Evolutionary conservation across 2,888 invertebrate genomes (phyloP), one percentile per base, ranked within the genome.

Genomic region (Drosophila vallismaia): DNA sequence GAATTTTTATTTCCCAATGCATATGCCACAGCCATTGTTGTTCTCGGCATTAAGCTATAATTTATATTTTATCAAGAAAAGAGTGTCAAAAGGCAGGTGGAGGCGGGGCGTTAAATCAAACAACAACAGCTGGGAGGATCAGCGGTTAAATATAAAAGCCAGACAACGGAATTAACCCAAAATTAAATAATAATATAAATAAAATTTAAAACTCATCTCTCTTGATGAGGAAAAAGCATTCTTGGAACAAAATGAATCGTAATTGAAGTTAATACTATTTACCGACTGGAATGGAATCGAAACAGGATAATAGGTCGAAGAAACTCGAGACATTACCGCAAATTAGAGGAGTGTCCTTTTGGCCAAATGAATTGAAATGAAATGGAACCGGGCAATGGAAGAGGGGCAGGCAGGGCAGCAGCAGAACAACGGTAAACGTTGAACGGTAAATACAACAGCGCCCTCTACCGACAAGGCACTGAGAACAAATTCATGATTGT

Each of bases 311-410:
- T 63, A 51, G 33, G 3, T 8, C 5, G 40, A 38, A 50, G 48
- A 44, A 42, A 26, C 19, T n/a, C 40, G 58, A 45, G 64, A 60
- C 73, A 85, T 70, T 85, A 75, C 50, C 58, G 50, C 59, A 71
- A 85, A 78, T 68, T 63, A 66, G 54, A 75, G 85, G 85, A 75
- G 82, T 78, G 79, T 68, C 78, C 48, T 40, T 40, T 51, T 52
- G 52, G 54, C 28, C 67, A 48, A 68, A 60, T 60, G 45, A 46
- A 55, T 54, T 70, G 33, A 38, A 70, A 59, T 51, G 29, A 57
- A 51, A 70, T 46, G 45, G 31, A 46, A 46, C 29, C 33, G 45
- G n/a, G n/a, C n/a, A n/a, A n/a, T n/a, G n/a, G n/a, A 60, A 19
- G 10, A 4, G 8, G 10, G 9, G 10, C n/a, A 44, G 48, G 3